A percentile compares a stretch with the other conserved stretches of the same genome.
Conservation (phyloP, 2,113 vertebrate genomes). For the Alosa alosa region DNA sequence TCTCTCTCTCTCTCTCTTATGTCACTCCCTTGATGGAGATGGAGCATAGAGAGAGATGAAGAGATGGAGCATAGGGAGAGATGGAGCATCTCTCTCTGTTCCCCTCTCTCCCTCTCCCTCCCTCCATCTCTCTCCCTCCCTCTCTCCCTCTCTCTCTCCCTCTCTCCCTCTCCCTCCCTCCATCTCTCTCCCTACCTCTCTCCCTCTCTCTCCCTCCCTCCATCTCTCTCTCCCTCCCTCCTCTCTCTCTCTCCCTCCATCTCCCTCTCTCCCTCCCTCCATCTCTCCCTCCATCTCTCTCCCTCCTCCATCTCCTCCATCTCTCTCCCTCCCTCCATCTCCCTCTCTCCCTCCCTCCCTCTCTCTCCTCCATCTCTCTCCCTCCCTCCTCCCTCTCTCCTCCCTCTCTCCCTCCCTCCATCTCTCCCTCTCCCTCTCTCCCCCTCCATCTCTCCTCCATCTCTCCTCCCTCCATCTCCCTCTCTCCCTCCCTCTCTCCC, state of each 20-base stretch:
- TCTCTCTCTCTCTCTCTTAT: too few relatives aligned
- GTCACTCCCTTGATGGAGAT: too few relatives aligned
- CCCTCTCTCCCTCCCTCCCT: neutral
- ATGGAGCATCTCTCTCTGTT: too few relatives aligned
- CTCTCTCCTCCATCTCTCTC: too few relatives aligned
- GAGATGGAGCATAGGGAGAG: too few relatives aligned
- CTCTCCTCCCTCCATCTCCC: neutral
- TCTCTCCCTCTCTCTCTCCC: neutral
- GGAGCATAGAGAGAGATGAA: too few relatives aligned
- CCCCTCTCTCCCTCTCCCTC: neutral
- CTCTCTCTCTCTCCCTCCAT: neutral
- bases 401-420: neutral
- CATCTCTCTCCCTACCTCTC: too few relatives aligned
- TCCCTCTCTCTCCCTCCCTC: neutral
- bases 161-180: neutral
- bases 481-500: neutral
- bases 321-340: neutral
- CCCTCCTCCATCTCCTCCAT: slow-evolving; percentile 31
- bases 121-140: slow-evolving; percentile 25
- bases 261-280: neutral
- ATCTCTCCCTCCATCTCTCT: slow-evolving; percentile 21
- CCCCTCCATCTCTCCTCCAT: neutral
- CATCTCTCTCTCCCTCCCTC: slow-evolving; percentile 1
- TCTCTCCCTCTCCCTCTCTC: neutral
- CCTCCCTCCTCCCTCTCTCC: neutral